phyloP scores from a whole-genome alignment of 2,113 vertebrate species.

The Planiliza haematocheilus region DNA sequence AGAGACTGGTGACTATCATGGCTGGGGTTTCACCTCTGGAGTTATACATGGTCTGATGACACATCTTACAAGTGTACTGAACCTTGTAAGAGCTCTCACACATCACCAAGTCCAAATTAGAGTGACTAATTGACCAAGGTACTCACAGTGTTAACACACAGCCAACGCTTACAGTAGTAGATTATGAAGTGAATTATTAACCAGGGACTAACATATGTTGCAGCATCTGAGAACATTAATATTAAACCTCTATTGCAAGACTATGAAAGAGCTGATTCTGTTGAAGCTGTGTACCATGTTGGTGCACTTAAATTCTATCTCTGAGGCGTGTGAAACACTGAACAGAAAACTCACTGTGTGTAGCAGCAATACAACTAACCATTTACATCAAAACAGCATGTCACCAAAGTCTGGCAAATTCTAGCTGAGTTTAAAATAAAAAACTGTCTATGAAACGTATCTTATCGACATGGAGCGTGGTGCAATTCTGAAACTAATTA shows the following conservation, averaged over 20 bases:
- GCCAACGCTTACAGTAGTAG: not conserved
- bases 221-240: constrained; percentile 1
- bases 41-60: no score
- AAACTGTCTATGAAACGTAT: no score
- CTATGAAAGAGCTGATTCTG: not conserved
- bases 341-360: constrained; percentile 7
- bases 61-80: no score
- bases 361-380: constrained; percentile 58
- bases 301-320: not conserved
- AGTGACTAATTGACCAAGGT: no score
- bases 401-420: constrained; percentile 1
- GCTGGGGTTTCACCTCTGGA: no score
- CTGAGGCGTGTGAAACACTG: constrained; percentile 1
- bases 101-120: no score
- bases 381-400: constrained; percentile 36
- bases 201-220: not conserved
- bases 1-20: no score
- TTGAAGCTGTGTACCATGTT: not conserved
- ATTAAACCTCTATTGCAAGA: constrained; percentile 7
- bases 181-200: not conserved
- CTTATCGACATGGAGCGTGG: no score
- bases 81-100: no score
- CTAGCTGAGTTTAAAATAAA: no score
- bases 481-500: no score
- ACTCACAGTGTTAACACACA: no score